Percentiles rank a stretch among this genome's conserved stretches.
These are phyloP conservation scores for Hucho hucho DNA, from an alignment of 2,113 vertebrate species.

Conservation along the genomic window DNA sequence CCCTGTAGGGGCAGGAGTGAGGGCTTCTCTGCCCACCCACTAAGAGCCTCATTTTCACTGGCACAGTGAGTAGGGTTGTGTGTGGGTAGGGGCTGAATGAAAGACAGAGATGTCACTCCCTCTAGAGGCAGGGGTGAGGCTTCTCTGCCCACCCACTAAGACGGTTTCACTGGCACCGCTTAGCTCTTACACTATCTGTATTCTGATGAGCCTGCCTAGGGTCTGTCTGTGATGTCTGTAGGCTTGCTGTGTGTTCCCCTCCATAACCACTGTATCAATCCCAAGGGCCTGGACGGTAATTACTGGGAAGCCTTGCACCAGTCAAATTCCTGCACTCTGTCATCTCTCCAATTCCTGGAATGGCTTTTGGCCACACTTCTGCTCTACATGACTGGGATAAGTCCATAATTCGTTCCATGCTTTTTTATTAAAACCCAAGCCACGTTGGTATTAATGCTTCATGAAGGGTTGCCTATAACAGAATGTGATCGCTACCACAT, in stretches of 20 bases:
- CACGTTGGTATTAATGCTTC: slow-evolving; percentile 70
- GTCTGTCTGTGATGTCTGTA: too few relatives aligned
- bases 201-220: too few relatives aligned
- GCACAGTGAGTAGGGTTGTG: too few relatives aligned
- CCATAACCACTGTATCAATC: slow-evolving; percentile 26
- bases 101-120: slow-evolving; percentile 41
- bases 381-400: slow-evolving; percentile 58
- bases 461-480: slow-evolving; percentile 55
- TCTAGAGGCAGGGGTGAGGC: slow-evolving; percentile 23
- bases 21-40: slow-evolving; percentile 5
- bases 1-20: slow-evolving; percentile 12
- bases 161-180: background rate
- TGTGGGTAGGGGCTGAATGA: slow-evolving; percentile 34
- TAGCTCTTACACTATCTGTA: too few relatives aligned
- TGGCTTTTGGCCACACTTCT: slow-evolving; percentile 11
- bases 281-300: slow-evolving; percentile 32
- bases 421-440: slow-evolving; percentile 71
- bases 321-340: slow-evolving; percentile 23
- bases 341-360: slow-evolving; percentile 24
- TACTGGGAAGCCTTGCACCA: slow-evolving; percentile 38
- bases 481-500: slow-evolving; percentile 72
- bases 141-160: slow-evolving; percentile 6
- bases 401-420: slow-evolving; percentile 72
- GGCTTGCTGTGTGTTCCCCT: slow-evolving; percentile 29
- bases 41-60: background rate